Conservation (phyloP, 2,797 vertebrate species). For the Prunella strophiata region DNA sequence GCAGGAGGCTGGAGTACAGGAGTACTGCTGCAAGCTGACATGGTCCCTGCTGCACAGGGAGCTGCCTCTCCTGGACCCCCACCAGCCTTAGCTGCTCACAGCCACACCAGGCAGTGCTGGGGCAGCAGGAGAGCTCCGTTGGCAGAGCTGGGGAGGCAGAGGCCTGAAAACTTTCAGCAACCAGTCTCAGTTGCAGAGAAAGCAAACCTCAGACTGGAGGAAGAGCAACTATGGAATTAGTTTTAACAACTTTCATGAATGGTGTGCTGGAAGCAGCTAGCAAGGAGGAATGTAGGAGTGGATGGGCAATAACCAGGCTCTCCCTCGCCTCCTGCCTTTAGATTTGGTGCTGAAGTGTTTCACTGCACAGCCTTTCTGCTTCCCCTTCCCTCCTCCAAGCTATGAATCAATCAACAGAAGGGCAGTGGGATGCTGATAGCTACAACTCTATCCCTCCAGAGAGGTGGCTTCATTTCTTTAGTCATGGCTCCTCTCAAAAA, state of each 20-base stretch:
- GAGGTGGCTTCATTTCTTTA: background rate
- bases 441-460: background rate
- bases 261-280: background rate
- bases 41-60: background rate
- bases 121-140: background rate
- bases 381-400: background rate
- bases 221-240: background rate
- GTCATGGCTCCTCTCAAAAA: background rate
- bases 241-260: background rate
- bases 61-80: background rate
- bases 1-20: background rate
- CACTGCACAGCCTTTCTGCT: background rate
- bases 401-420: background rate
- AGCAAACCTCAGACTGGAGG: rapidly evolving
- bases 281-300: background rate
- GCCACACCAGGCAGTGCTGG: rapidly evolving
- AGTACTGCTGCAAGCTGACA: rapidly evolving
- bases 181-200: background rate
- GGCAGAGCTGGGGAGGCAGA: background rate
- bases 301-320: background rate
- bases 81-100: background rate
- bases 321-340: background rate
- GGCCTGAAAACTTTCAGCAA: background rate
- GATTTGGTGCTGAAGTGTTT: background rate
- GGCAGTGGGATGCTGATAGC: background rate